Evolutionary conservation across 35 echinoderm and acorn worm species (phyloP).

Genomic region (Hemicentrotus pulcherrimus): DNA sequence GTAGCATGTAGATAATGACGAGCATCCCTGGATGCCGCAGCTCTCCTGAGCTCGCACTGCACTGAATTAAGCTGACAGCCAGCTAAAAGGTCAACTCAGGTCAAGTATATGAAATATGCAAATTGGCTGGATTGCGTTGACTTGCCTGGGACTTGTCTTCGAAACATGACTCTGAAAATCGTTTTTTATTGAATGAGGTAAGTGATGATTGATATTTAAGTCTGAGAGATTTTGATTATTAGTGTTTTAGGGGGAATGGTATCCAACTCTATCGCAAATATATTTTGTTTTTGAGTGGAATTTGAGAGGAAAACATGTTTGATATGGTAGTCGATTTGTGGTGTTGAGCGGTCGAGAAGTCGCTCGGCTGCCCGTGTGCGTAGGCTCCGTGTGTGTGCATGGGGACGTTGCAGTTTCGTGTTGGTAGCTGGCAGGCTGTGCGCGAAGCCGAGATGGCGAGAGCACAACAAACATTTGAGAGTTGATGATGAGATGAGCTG

Average conservation of each 20-base stretch:
- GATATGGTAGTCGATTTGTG: not conserved
- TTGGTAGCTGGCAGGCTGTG: too few relatives aligned
- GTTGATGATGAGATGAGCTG: too few relatives aligned
- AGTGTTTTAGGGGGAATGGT: not conserved
- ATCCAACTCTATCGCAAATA: not conserved
- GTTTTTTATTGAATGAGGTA: constrained; percentile 40
- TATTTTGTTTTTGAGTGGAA: not conserved
- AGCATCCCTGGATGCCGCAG: too few relatives aligned
- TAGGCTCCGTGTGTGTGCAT: too few relatives aligned
- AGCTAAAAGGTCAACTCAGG: constrained; percentile 22
- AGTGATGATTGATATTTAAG: not conserved
- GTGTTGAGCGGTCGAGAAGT: not conserved
- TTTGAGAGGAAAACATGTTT: constrained; percentile 14
- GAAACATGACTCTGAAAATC: not conserved
- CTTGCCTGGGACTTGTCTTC: not conserved
- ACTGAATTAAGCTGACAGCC: not conserved
- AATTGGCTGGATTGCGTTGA: constrained; percentile 22
- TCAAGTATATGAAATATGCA: constrained; percentile 15
- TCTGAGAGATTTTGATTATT: not conserved
- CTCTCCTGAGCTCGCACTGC: too few relatives aligned
- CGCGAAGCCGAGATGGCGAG: too few relatives aligned
- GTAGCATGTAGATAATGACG: too few relatives aligned
- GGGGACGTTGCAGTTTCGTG: too few relatives aligned
- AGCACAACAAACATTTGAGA: too few relatives aligned
- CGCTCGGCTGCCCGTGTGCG: too few relatives aligned